Conservation (phyloP, 1,140 invertebrate species). For the Megalopta genalis region DNA sequence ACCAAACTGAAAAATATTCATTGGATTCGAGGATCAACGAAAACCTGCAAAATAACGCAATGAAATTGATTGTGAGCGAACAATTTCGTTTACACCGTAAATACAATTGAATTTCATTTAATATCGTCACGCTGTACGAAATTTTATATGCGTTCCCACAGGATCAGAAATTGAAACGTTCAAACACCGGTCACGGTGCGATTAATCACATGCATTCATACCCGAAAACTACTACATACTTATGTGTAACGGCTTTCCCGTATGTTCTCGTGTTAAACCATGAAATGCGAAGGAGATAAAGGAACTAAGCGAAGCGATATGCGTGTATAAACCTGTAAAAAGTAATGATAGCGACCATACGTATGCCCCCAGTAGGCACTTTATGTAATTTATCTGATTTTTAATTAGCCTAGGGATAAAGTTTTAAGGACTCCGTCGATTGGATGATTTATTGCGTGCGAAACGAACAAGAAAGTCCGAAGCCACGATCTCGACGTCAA, state of each 20-base stretch:
- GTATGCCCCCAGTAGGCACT: conserved; percentile 20
- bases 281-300: background rate
- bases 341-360: conserved; percentile 25
- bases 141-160: background rate
- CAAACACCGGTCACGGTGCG: conserved; percentile 6
- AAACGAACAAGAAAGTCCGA: background rate
- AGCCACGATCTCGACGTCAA: background rate
- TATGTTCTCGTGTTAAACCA: conserved; percentile 38
- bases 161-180: background rate
- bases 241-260: conserved; percentile 48
- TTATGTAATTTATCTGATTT: conserved; percentile 49
- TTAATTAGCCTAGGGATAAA: conserved; percentile 22
- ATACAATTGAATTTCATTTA: background rate
- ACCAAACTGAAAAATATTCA: background rate
- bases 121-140: background rate
- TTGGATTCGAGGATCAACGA: too few relatives aligned
- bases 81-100: too few relatives aligned
- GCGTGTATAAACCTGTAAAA: conserved; percentile 35
- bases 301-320: conserved; percentile 24
- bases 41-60: background rate
- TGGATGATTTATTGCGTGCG: background rate
- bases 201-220: conserved; percentile 31
- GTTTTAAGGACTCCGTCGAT: conserved; percentile 18
- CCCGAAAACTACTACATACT: conserved; percentile 50
- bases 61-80: background rate